phyloP scores from a whole-genome alignment of 2,888 invertebrate species.

The Chrysodeixis includens region DNA sequence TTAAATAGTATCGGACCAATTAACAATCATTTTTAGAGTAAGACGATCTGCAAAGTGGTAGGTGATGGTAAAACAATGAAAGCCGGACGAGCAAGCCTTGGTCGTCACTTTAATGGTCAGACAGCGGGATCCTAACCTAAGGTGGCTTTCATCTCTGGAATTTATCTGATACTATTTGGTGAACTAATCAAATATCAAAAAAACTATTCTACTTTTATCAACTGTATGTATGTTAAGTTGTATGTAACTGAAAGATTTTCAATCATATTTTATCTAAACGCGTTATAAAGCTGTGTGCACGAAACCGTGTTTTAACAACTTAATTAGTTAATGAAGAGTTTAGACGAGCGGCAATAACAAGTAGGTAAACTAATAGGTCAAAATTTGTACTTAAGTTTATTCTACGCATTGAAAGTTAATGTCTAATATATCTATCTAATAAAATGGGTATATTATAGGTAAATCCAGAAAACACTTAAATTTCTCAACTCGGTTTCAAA shows the following conservation, averaged over 20 bases:
- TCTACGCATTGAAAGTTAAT: conserved; percentile 15
- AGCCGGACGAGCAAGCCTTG: conserved; percentile 78
- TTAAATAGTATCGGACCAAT: conserved; percentile 37
- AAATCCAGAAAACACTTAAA: not conserved
- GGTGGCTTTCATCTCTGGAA: conserved; percentile 79
- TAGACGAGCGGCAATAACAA: conserved; percentile 10
- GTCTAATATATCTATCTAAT: not conserved
- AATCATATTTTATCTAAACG: conserved; percentile 31
- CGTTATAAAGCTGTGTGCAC: conserved; percentile 27
- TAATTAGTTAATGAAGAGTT: not conserved
- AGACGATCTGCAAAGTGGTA: conserved; percentile 75
- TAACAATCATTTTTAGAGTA: conserved; percentile 67
- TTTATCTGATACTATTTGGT: conserved; percentile 72
- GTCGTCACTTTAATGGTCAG: conserved; percentile 74
- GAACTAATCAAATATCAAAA: conserved; percentile 51
- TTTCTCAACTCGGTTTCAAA: too few species aligned
- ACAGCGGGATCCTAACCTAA: conserved; percentile 72
- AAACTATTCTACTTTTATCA: conserved; percentile 48
- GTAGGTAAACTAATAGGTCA: conserved; percentile 18
- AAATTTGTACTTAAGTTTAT: conserved; percentile 13
- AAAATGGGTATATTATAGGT: not conserved
- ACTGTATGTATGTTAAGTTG: too few species aligned
- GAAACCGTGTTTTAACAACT: conserved; percentile 16
- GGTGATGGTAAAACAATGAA: conserved; percentile 80
- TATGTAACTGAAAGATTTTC: conserved; percentile 46